phyloP scores from a whole-genome alignment of 2,797 vertebrate genomes.

The Chromobotia macracanthus region DNA sequence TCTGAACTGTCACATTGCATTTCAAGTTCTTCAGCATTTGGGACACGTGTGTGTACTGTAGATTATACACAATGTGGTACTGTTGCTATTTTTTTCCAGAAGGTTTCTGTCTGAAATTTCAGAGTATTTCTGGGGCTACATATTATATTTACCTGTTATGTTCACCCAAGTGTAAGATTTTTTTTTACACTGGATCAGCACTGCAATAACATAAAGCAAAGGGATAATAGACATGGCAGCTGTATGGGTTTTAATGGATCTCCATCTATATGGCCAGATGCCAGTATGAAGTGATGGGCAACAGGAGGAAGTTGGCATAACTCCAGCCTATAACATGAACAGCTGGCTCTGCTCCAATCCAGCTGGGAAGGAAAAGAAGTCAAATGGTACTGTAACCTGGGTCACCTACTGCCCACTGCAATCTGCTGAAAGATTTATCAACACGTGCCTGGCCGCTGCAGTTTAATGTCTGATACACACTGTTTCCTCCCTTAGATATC shows the following conservation, averaged over 20 bases:
- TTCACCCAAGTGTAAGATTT: not conserved
- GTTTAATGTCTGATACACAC: slow-evolving; percentile 62
- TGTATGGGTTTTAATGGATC: slow-evolving; percentile 3
- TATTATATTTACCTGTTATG: not conserved
- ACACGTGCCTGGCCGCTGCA: slow-evolving; percentile 54
- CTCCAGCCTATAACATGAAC: slow-evolving; percentile 75
- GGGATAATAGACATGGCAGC: not conserved
- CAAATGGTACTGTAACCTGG: slow-evolving; percentile 71
- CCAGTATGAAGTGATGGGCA: slow-evolving; percentile 59
- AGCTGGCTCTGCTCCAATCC: slow-evolving; percentile 75
- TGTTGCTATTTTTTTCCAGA: no score
- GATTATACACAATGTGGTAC: no score
- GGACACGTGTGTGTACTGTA: no score
- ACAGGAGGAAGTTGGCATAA: slow-evolving; percentile 60
- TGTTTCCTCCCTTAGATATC: slow-evolving; percentile 56
- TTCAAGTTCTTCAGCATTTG: not conserved
- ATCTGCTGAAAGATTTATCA: slow-evolving; percentile 77
- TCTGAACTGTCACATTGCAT: not conserved
- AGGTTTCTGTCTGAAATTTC: no score
- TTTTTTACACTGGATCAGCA: not conserved
- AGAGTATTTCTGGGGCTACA: no score
- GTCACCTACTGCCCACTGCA: slow-evolving; percentile 61
- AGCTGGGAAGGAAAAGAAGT: slow-evolving; percentile 71
- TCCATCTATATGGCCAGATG: slow-evolving; percentile 43
- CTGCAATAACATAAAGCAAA: not conserved